Evolutionary conservation across 2,797 vertebrate genomes (phyloP).

Genomic region (Sebastes diaconus): DNA sequence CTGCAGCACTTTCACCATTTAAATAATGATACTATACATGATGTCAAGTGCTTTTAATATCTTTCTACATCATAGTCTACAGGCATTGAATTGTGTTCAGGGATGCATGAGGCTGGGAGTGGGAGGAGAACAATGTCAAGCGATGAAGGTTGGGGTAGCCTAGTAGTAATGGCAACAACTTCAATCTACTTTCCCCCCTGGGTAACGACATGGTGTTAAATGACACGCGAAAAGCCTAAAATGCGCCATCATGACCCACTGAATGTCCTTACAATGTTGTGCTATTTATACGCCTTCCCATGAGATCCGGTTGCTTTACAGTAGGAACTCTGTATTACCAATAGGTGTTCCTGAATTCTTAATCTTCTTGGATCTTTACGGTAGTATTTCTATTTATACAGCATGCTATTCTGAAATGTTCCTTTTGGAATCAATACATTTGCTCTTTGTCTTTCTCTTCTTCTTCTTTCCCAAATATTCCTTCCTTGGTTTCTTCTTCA

Average conservation of each 20-base stretch:
- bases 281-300: background rate
- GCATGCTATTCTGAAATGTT: background rate
- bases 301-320: background rate
- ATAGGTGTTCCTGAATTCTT: background rate
- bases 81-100: background rate
- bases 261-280: background rate
- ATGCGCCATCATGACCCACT: background rate
- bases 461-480: background rate
- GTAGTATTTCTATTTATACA: background rate
- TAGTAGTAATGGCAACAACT: background rate
- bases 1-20: background rate
- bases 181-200: background rate
- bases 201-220: background rate
- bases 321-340: background rate
- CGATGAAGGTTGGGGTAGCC: background rate
- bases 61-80: background rate
- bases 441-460: background rate
- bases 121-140: background rate
- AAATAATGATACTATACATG: background rate
- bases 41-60: background rate
- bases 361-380: no score
- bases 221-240: background rate
- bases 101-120: background rate
- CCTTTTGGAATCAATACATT: background rate
- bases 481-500: background rate